phyloP scores from a whole-genome alignment of 2,797 vertebrate species.

The Hydrophis major region DNA sequence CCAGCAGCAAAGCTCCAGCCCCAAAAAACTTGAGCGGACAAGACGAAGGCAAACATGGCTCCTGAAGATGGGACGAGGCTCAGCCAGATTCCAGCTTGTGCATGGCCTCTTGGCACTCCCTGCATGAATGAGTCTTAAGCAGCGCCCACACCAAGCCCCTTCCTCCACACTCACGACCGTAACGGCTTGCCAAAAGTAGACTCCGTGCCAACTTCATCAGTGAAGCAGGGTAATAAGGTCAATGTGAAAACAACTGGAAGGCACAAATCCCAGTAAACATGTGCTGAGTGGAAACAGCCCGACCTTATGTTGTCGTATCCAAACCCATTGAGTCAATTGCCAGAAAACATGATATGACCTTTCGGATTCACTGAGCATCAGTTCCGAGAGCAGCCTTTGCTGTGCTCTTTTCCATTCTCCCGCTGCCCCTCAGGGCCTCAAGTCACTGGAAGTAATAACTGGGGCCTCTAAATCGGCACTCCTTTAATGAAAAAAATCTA shows the following conservation, averaged over 20 bases:
- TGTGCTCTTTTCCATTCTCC: conserved; percentile 88
- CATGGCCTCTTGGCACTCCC: conserved; percentile 1
- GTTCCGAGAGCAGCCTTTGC: conserved; percentile 81
- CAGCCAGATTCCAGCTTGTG: conserved; percentile 20
- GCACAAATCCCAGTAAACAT: conserved; percentile 88
- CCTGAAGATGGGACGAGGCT: background rate
- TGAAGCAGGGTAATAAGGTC: conserved; percentile 93
- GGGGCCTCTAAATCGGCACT: conserved; percentile 80
- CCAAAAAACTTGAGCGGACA: background rate
- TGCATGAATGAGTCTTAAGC: background rate
- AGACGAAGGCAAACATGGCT: background rate
- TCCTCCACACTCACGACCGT: background rate
- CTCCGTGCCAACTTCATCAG: conserved; percentile 78
- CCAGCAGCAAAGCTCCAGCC: background rate
- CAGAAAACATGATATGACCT: conserved; percentile 98
- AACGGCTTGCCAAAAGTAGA: conserved; percentile 47
- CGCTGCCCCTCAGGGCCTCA: conserved; percentile 82
- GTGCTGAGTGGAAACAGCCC: conserved; percentile 81
- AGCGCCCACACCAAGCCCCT: background rate
- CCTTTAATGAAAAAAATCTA: conserved; percentile 79
- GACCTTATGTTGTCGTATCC: conserved; percentile 89
- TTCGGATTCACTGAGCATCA: conserved; percentile 95
- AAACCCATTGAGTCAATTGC: conserved; percentile 97
- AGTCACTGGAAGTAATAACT: conserved; percentile 96
- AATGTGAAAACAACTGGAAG: conserved; percentile 89